A percentile compares a stretch with the other conserved stretches of the same genome.
These are phyloP conservation scores for Chionis minor DNA, from an alignment of 2,113 vertebrate species.

Conservation along the genomic window DNA sequence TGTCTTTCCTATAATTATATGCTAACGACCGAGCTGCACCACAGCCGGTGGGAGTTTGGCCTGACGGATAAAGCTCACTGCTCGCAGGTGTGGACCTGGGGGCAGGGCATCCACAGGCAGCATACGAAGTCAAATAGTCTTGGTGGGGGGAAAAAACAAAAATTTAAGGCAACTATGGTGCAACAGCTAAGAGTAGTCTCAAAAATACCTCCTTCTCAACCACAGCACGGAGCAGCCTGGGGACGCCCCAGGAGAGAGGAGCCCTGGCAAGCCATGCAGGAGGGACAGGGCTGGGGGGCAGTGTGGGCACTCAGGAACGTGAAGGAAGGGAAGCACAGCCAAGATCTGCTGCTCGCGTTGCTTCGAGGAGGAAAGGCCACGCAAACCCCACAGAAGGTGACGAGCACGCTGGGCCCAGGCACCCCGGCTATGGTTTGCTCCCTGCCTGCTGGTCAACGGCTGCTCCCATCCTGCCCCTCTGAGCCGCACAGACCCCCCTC, in stretches of 20 bases:
- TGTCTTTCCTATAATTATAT: not conserved
- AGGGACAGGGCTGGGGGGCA: not conserved
- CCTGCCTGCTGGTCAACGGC: rapidly evolving
- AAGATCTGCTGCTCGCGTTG: rapidly evolving
- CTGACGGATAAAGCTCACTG: rapidly evolving
- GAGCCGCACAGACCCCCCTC: rapidly evolving
- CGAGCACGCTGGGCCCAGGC: rapidly evolving
- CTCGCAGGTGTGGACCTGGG: not conserved
- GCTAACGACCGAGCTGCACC: rapidly evolving
- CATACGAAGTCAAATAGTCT: rapidly evolving
- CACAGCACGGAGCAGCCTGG: rapidly evolving
- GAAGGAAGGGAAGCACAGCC: too few species aligned
- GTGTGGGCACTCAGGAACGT: rapidly evolving
- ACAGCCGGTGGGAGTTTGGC: not conserved
- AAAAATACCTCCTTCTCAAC: not conserved
- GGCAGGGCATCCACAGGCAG: not conserved
- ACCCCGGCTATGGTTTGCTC: rapidly evolving
- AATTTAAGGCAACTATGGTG: rapidly evolving
- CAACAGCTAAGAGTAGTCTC: not conserved
- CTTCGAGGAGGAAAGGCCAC: not conserved
- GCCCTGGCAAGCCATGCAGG: rapidly evolving
- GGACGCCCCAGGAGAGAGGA: not conserved
- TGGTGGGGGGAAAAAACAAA: not conserved
- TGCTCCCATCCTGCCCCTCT: not conserved
- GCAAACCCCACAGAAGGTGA: rapidly evolving